These are phyloP conservation scores for Semnornis frantzii DNA, from an alignment of 2,113 vertebrate species.

Conservation along the genomic window DNA sequence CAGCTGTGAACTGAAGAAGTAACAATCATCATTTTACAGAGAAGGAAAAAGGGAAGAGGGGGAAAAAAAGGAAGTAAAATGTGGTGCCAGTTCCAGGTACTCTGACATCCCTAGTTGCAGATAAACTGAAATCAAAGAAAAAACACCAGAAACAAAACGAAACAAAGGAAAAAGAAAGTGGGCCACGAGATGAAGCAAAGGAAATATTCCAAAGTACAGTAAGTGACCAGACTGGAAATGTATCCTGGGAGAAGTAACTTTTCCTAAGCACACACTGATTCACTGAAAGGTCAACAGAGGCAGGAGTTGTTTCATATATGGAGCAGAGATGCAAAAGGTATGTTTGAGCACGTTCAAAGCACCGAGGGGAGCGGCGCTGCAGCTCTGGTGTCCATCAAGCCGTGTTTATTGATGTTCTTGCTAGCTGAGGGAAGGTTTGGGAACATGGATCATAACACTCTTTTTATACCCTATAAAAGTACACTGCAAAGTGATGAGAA, in stretches of 20 bases:
- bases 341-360: not conserved
- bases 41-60: not conserved
- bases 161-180: not conserved
- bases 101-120: not conserved
- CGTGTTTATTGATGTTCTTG: constrained; percentile 59
- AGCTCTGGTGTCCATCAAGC: constrained; percentile 58
- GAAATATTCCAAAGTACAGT: not conserved
- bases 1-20: not conserved
- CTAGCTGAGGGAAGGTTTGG: constrained; percentile 48
- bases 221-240: not conserved
- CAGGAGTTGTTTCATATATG: not conserved
- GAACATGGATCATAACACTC: constrained; percentile 62
- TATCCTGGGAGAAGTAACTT: not conserved
- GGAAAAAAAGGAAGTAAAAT: not conserved
- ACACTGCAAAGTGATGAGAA: constrained; percentile 41
- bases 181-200: not conserved
- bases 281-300: not conserved
- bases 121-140: not conserved
- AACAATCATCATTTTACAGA: not conserved
- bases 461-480: constrained; percentile 68
- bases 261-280: not conserved
- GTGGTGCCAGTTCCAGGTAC: not conserved
- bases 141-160: no score
- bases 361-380: not conserved
- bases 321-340: not conserved